phyloP scores from a whole-genome alignment of 2,888 invertebrate genomes.

The Drepana falcataria region DNA sequence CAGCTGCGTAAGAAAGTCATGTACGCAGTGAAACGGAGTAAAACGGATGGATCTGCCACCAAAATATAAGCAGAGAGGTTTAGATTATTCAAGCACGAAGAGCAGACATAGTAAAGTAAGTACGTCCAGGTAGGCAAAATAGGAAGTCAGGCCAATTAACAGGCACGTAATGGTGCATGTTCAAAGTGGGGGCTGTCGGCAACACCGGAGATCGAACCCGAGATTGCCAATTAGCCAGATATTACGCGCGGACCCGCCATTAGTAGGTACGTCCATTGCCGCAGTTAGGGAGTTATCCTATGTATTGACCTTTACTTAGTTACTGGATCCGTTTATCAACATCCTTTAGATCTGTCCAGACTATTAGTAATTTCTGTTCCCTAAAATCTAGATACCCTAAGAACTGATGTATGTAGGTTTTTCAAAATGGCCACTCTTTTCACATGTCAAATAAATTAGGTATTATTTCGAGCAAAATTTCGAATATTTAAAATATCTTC shows the following conservation, averaged over 20 bases:
- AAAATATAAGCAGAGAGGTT: too few relatives aligned
- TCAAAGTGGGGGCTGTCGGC: conserved; percentile 27
- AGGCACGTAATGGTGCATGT: conserved; percentile 37
- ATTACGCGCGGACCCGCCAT: conserved; percentile 39
- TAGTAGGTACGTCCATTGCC: conserved; percentile 22
- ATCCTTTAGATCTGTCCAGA: not conserved
- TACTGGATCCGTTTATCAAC: conserved; percentile 19
- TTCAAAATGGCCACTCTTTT: too few relatives aligned
- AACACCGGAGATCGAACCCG: conserved; percentile 63
- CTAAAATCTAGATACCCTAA: too few relatives aligned
- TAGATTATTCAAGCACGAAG: too few relatives aligned
- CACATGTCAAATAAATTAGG: too few relatives aligned
- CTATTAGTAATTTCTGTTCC: too few relatives aligned
- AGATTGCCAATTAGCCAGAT: conserved; percentile 68
- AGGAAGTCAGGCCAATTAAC: conserved; percentile 40
- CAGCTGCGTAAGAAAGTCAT: too few relatives aligned
- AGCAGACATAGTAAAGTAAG: too few relatives aligned
- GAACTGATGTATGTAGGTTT: too few relatives aligned
- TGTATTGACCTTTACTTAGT: conserved; percentile 14
- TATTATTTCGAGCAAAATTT: too few relatives aligned
- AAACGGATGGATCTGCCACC: not conserved
- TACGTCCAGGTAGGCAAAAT: conserved; percentile 4
- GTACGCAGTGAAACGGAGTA: too few relatives aligned
- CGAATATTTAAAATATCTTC: too few relatives aligned
- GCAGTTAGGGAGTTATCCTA: conserved; percentile 22